These are phyloP conservation scores for Carettochelys insculpta DNA, from an alignment of 2,113 vertebrate genomes.

Conservation along the genomic window DNA sequence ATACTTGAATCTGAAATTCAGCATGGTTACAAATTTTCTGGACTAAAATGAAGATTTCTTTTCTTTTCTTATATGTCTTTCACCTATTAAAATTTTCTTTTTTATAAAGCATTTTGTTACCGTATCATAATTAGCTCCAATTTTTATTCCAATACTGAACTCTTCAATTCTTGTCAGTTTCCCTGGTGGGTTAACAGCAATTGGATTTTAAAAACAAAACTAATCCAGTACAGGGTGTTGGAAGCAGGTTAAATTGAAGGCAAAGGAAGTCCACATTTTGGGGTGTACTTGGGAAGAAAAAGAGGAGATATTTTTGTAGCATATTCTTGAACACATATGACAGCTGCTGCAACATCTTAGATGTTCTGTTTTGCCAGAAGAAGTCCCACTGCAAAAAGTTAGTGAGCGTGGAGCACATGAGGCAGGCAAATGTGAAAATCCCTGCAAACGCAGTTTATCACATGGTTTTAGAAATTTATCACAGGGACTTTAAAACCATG, in stretches of 20 bases:
- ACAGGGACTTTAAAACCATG: constrained; percentile 43
- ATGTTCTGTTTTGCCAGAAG: neutral
- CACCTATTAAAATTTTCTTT: neutral
- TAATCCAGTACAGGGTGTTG: neutral
- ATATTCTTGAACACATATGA: constrained; percentile 54
- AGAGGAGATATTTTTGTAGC: neutral
- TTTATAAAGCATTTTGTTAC: neutral
- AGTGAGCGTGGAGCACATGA: neutral
- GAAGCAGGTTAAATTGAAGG: constrained; percentile 32
- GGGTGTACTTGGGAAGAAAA: constrained; percentile 5
- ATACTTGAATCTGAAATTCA: neutral
- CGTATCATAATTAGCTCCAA: neutral
- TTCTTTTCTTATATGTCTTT: neutral
- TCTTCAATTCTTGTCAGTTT: neutral
- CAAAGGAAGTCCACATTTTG: constrained; percentile 4
- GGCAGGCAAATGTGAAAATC: constrained; percentile 42
- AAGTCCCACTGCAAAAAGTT: constrained; percentile 41
- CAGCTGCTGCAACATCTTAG: constrained; percentile 35
- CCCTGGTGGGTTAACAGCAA: neutral
- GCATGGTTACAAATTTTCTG: neutral
- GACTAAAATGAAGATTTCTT: neutral
- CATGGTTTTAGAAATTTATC: constrained; percentile 60
- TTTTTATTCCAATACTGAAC: neutral
- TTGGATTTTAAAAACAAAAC: neutral
- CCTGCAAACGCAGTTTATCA: constrained; percentile 59